Conservation (phyloP, 2,113 vertebrate genomes). For the Oncorhynchus mykiss region DNA sequence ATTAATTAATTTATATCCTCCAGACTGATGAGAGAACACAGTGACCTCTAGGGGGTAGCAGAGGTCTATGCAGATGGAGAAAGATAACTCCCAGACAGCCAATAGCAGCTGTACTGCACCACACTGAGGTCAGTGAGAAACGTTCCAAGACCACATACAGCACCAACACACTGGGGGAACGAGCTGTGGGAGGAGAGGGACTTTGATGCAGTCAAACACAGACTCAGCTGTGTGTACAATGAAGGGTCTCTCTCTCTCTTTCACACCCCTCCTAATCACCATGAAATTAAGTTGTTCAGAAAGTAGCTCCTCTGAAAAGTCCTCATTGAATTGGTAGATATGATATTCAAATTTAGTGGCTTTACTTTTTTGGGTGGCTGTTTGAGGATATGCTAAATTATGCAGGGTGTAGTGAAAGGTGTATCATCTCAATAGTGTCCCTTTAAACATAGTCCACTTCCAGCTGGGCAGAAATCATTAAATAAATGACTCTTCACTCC, state of each 20-base stretch:
- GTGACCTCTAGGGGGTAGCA: constrained; percentile 74
- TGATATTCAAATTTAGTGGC: constrained; percentile 19
- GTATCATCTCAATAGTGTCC: constrained; percentile 49
- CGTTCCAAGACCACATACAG: constrained; percentile 45
- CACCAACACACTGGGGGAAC: constrained; percentile 26
- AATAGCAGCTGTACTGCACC: constrained; percentile 29
- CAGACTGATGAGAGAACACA: neutral
- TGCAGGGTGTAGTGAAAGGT: constrained; percentile 46
- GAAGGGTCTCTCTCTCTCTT: neutral
- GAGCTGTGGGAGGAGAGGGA: constrained; percentile 22
- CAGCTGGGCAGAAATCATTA: constrained; percentile 71
- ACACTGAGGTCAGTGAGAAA: constrained; percentile 37
- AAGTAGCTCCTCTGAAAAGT: constrained; percentile 42
- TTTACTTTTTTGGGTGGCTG: constrained; percentile 37
- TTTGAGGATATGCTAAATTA: constrained; percentile 36
- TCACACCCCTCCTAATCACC: constrained; percentile 27
- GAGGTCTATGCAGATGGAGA: constrained; percentile 59
- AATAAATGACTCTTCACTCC: constrained; percentile 73
- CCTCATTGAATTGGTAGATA: constrained; percentile 23
- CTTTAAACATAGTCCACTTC: constrained; percentile 64
- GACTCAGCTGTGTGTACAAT: constrained; percentile 37
- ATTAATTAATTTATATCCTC: too few species aligned
- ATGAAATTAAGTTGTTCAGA: constrained; percentile 36
- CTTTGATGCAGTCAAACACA: constrained; percentile 60
- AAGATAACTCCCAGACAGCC: neutral